These are phyloP conservation scores for Rhodophaea formosa DNA, from an alignment of 2,888 invertebrate species.

Conservation along the genomic window DNA sequence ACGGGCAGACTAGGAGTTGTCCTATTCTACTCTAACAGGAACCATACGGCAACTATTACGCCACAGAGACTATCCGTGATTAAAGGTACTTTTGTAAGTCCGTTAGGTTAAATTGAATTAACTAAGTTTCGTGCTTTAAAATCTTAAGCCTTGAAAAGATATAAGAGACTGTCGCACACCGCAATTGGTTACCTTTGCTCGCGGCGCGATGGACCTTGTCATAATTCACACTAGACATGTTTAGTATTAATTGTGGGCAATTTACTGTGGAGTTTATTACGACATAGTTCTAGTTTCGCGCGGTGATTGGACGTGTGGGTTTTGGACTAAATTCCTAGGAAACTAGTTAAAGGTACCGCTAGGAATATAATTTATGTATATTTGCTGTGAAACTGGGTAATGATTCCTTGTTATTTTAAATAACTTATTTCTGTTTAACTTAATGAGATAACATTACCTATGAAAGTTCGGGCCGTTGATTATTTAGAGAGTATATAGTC, in stretches of 20 bases:
- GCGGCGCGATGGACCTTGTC: conserved; percentile 10
- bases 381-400: background rate
- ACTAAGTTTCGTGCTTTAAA: too few species aligned
- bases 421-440: background rate
- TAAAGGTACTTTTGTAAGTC: too few species aligned
- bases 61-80: too few species aligned
- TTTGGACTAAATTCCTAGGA: conserved; percentile 12
- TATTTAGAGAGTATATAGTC: too few species aligned
- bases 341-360: conserved; percentile 12
- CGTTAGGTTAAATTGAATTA: too few species aligned
- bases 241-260: conserved; percentile 1
- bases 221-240: conserved; percentile 14
- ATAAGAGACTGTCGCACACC: conserved; percentile 5
- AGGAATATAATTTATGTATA: background rate
- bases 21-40: too few species aligned
- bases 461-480: too few species aligned
- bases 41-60: too few species aligned
- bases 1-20: too few species aligned
- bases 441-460: too few species aligned
- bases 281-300: conserved; percentile 4
- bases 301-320: conserved; percentile 11
- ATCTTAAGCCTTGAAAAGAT: background rate
- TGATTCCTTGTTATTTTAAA: background rate
- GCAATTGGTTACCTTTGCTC: background rate
- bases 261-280: conserved; percentile 4